Evolutionary conservation across 30 jellyfish, hydroid and myxozoan genomes (phyloP).

Genomic region (Aurelia sp.): DNA sequence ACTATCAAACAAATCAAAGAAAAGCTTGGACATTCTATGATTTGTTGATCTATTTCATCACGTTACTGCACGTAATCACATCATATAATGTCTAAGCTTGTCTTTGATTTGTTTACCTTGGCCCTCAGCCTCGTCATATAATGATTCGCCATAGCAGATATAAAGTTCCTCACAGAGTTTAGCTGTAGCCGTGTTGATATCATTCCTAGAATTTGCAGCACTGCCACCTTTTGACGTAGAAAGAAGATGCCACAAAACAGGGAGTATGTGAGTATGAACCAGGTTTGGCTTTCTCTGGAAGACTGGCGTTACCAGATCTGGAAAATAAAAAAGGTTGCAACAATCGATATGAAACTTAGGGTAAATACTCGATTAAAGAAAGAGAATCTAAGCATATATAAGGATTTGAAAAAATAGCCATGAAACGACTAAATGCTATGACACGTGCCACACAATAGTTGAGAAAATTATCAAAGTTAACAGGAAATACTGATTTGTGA

Average conservation of each 20-base stretch:
- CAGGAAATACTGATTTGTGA: no score
- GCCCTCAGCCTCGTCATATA: constrained; percentile 78
- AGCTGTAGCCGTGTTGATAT: constrained; percentile 72
- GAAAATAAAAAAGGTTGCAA: constrained; percentile 1
- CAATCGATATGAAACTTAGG: not conserved
- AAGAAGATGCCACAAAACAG: constrained; percentile 88
- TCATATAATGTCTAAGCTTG: constrained; percentile 71
- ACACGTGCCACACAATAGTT: no score
- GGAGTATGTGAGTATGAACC: constrained; percentile 74
- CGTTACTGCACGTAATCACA: not conserved
- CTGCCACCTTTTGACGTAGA: constrained; percentile 76
- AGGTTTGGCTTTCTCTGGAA: constrained; percentile 80
- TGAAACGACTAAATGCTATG: no score
- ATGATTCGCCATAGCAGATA: constrained; percentile 76
- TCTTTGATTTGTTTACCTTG: constrained; percentile 73
- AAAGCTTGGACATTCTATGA: no score
- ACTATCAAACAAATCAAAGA: no score
- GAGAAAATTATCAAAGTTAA: no score
- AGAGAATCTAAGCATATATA: no score
- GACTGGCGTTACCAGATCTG: constrained; percentile 82
- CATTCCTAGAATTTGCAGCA: constrained; percentile 81
- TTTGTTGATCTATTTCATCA: no score
- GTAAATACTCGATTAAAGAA: no score
- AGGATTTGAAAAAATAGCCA: no score
- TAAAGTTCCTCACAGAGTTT: constrained; percentile 72